Evolutionary conservation across 2,888 invertebrate species (phyloP), one percentile per base, ranked within the genome.

Genomic region (Aelia acuminata): DNA sequence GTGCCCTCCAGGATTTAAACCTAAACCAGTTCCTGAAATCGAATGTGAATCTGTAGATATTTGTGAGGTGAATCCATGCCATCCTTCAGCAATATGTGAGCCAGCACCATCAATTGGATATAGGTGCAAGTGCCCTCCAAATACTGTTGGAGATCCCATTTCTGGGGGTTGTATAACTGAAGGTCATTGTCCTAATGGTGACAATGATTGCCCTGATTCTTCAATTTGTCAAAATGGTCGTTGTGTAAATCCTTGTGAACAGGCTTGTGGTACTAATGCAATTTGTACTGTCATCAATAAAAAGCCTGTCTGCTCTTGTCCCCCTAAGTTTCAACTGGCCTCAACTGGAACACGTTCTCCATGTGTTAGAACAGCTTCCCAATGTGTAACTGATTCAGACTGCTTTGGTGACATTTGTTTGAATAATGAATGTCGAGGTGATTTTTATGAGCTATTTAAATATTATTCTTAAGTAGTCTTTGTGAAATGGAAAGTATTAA

Each of bases 21-120:
- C 96, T 3, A 96, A 97, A 92, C 97, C 97, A 3, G 92, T 96
- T 48, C 95, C 97, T n/a, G 97, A 97, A 91, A 94, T 97, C 20
- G 96, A 95, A 91, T 98, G 98, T 91, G 94, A 94, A 87, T 93
- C 94, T 89, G 93, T 95, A 22, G 95, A 97, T 91, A 93, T 94
- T 70, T 97, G 97, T 91, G 90, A 91, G 80, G 94, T 96, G 0
- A 96, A 95, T 91, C 96, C 96, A 18, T 98, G 98, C 91, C 98
- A 98, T 92, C 92, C 94, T 4, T 94, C 96, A 1, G 97, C 97
- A 3, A 93, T 96, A 87, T 98, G 98, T 92, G 95, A 96, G 91
- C 93, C 95, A 8, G 94, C 94, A 87, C 92, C 93, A n/a, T 92
- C 94, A 11, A 94, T 94, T 26, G 96, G 96, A 48, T 95, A 95